Evolutionary conservation across 2,113 vertebrate species (phyloP).

Genomic region (Tapirus terrestris): DNA sequence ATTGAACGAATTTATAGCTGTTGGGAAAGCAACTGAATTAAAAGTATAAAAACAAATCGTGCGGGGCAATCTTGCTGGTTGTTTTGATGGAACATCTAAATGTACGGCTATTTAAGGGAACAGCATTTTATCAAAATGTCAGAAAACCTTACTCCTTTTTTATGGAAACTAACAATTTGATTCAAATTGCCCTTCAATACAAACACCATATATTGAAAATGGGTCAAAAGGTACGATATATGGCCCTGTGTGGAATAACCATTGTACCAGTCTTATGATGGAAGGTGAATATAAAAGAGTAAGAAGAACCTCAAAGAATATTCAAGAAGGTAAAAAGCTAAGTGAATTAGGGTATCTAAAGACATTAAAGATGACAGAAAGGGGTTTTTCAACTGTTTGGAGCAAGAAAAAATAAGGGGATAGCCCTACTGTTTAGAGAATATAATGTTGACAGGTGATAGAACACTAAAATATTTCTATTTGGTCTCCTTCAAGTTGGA

Average conservation of each 20-base stretch:
- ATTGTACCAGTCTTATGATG: not conserved
- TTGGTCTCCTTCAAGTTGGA: slow-evolving; percentile 54
- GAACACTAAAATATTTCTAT: slow-evolving; percentile 68
- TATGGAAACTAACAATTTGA: slow-evolving; percentile 41
- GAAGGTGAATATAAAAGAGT: not conserved
- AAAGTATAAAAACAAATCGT: slow-evolving; percentile 38
- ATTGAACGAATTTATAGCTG: not conserved
- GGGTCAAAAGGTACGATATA: not conserved
- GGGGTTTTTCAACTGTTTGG: not conserved
- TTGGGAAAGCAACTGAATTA: slow-evolving; percentile 38
- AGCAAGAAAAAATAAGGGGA: not conserved
- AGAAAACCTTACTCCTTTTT: slow-evolving; percentile 10
- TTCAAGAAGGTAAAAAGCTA: not conserved
- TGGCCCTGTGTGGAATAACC: not conserved
- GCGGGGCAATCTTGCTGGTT: not conserved
- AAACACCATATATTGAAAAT: not conserved
- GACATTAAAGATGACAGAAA: slow-evolving; percentile 14
- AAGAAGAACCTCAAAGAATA: not conserved
- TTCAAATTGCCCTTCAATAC: slow-evolving; percentile 29
- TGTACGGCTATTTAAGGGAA: not conserved
- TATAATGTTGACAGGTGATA: slow-evolving; percentile 23
- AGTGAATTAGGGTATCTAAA: not conserved
- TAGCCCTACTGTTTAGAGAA: not conserved
- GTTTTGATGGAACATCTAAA: slow-evolving; percentile 47
- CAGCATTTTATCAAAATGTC: slow-evolving; percentile 55